These are phyloP conservation scores for Poicephalus meyeri DNA, from an alignment of 2,113 vertebrate genomes.

Conservation along the genomic window DNA sequence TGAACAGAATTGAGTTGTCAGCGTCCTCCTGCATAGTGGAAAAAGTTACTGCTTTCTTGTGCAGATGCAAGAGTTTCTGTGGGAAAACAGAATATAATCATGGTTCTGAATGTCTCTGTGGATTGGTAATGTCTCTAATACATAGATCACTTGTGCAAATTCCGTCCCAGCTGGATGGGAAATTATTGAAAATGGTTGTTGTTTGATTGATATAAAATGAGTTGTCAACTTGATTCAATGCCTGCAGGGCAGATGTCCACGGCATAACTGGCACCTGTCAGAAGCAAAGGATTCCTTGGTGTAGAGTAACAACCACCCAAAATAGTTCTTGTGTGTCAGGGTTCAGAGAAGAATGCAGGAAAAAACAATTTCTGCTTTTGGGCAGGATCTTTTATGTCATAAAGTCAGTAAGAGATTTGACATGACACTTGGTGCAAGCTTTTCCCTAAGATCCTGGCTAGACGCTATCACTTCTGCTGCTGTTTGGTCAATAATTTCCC, in stretches of 20 bases:
- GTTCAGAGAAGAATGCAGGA: not conserved
- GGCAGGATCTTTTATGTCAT: not conserved
- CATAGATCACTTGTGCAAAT: conserved; percentile 58
- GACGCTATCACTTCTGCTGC: not conserved
- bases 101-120: conserved; percentile 36
- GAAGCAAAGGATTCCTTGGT: conserved; percentile 50
- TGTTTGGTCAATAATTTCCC: not conserved
- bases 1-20: conserved; percentile 36
- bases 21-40: not conserved
- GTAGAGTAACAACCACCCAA: not conserved
- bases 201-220: conserved; percentile 63
- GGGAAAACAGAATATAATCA: conserved; percentile 51
- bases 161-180: conserved; percentile 55
- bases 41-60: conserved; percentile 24
- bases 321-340: not conserved
- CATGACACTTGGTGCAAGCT: not conserved
- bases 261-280: conserved; percentile 60
- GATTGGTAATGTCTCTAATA: conserved; percentile 54
- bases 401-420: not conserved
- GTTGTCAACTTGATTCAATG: conserved; percentile 60
- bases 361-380: not conserved
- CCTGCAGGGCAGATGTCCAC: conserved; percentile 57
- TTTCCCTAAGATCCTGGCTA: not conserved
- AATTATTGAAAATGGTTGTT: conserved; percentile 58
- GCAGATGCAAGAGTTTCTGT: conserved; percentile 58